phyloP scores from a whole-genome alignment of 2,797 vertebrate genomes.

The Malacoraja senta region DNA sequence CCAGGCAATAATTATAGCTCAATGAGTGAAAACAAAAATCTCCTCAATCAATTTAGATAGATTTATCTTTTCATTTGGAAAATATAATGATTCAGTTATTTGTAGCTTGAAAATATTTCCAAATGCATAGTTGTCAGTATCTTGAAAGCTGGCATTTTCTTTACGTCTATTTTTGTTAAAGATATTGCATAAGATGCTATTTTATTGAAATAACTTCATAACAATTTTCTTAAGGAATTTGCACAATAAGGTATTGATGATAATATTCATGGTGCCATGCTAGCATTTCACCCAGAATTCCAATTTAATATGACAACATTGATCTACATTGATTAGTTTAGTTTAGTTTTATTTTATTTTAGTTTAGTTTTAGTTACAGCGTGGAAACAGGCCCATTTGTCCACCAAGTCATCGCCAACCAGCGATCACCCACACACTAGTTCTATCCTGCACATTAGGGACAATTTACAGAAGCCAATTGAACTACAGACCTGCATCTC shows the following conservation, averaged over 20 bases:
- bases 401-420: too few relatives aligned
- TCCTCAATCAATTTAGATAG: neutral
- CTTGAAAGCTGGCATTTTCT: neutral
- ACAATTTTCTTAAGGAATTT: neutral
- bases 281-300: neutral
- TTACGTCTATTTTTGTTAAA: neutral
- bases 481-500: too few relatives aligned
- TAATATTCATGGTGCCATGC: neutral
- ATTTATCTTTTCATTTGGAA: neutral
- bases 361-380: too few relatives aligned
- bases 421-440: too few relatives aligned
- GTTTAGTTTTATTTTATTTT: too few relatives aligned
- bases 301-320: constrained; percentile 1
- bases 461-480: too few relatives aligned
- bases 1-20: neutral
- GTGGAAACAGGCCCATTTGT: too few relatives aligned
- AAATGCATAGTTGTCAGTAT: neutral
- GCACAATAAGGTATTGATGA: neutral
- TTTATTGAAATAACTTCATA: neutral
- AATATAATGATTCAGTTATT: neutral
- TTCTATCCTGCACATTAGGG: too few relatives aligned
- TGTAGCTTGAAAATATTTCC: neutral
- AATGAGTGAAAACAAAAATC: neutral
- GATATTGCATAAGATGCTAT: neutral
- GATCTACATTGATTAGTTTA: neutral